A percentile compares a stretch with the other conserved stretches of the same genome.
Conservation (phyloP, 1,140 invertebrate genomes). For the Colletes latitarsis region DNA sequence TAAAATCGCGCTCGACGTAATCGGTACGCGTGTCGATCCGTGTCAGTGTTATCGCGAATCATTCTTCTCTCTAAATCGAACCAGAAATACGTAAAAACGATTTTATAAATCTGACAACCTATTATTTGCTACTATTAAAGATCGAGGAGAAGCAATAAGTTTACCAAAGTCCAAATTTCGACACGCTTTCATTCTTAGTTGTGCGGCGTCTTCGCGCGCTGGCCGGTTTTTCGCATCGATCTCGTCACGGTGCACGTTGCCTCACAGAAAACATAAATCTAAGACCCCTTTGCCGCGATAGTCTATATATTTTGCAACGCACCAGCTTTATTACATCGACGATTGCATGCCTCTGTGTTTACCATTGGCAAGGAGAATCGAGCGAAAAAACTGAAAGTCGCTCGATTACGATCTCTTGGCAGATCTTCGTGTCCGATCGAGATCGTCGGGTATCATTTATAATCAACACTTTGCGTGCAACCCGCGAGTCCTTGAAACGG, state of each 20-base stretch:
- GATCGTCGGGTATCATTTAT: neutral
- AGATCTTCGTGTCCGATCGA: neutral
- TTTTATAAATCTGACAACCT: neutral
- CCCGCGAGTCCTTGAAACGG: constrained; percentile 48
- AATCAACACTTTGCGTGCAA: constrained; percentile 3
- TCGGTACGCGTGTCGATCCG: neutral
- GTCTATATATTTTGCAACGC: constrained; percentile 46
- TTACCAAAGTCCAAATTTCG: constrained; percentile 27
- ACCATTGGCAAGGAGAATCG: neutral
- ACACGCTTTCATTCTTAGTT: constrained; percentile 23
- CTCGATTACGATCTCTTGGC: constrained; percentile 5
- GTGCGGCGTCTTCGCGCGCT: neutral
- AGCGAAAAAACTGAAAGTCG: constrained; percentile 23
- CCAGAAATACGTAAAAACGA: neutral
- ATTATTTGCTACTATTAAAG: constrained; percentile 3
- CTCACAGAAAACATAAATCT: constrained; percentile 48
- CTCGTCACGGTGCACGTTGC: constrained; percentile 16
- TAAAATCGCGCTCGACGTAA: neutral
- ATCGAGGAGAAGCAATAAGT: constrained; percentile 21
- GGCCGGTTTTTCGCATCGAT: constrained; percentile 17
- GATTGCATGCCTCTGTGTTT: constrained; percentile 37
- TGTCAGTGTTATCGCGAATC: neutral
- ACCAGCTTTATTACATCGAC: constrained; percentile 17
- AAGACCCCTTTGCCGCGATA: constrained; percentile 29
- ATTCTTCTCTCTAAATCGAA: neutral